A percentile compares a stretch with the other conserved stretches of the same genome.
These are phyloP conservation scores for Trissolcus basalis DNA, from an alignment of 1,140 invertebrate genomes.

Conservation along the genomic window DNA sequence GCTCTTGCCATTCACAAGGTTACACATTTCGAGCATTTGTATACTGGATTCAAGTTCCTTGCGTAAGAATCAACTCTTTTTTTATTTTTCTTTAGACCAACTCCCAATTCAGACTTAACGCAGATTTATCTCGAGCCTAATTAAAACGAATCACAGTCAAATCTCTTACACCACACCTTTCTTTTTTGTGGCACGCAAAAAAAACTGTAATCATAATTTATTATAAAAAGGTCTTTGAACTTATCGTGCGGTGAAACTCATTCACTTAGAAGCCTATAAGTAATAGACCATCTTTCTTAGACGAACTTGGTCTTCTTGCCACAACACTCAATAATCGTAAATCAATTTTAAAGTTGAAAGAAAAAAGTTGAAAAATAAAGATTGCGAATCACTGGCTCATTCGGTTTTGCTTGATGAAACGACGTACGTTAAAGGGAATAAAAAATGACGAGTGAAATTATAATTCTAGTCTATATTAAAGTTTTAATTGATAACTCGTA, in stretches of 20 bases:
- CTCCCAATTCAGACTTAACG: background rate
- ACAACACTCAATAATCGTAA: slow-evolving; percentile 14
- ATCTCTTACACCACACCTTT: no score
- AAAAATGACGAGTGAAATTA: background rate
- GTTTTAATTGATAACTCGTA: slow-evolving; percentile 20
- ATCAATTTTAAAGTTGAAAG: slow-evolving; percentile 13
- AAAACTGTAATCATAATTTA: no score
- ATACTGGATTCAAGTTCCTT: slow-evolving; percentile 34
- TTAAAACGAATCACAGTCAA: background rate
- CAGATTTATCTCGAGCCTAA: background rate
- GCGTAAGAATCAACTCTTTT: slow-evolving; percentile 19
- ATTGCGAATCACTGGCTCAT: no score
- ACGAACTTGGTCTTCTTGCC: slow-evolving; percentile 1
- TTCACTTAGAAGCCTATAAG: no score
- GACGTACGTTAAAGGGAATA: background rate
- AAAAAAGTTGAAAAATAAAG: no score
- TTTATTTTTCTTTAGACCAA: slow-evolving; percentile 17
- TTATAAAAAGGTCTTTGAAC: no score
- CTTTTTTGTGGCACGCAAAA: no score
- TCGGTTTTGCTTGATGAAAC: background rate
- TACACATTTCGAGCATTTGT: slow-evolving; percentile 40
- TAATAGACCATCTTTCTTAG: no score
- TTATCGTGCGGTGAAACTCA: no score
- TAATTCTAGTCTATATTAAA: background rate
- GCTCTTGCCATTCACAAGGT: slow-evolving; percentile 28